Evolutionary conservation across 2,888 invertebrate genomes (phyloP), one percentile per base, ranked within the genome.

Genomic region (Parasteatoda lunata): DNA sequence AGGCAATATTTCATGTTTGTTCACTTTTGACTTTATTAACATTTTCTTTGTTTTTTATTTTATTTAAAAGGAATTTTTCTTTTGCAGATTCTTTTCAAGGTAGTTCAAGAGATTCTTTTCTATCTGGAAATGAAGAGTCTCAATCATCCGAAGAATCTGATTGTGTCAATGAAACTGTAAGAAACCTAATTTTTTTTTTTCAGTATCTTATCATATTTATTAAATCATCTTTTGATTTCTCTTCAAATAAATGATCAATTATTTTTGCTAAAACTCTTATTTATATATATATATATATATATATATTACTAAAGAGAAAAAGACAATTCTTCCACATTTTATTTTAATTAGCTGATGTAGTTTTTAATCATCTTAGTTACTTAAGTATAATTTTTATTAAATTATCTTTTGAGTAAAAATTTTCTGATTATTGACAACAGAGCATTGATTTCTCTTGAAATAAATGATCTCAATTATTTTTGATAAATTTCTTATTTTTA

Each of bases 91-190:
- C 77, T 71, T 77, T 83, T 7, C 82, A 90, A 47, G 89, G 94
- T 94, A 30, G 94, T 94, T 92, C 92, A 7, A 91, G 91, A 77
- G 91, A 92, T 68, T 91, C 91, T 5, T 86, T 90, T 59, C 88
- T 89, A 76, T 86, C 89, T 77, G 81, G 87, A 88, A 84, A 91
- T 88, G 92, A 92, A 85, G 92, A 92, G 84, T 92, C 92, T 0
- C 89, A 91, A 9, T 91, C 91, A 69, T 92, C 92, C 86, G 90
- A 91, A 89, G 92, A 92, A 79, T 90, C 92, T 47, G 92, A 92
- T 79, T 88, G 91, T 65, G 51, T 48, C 15, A 48, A 48, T 83
- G 88, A 87, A 47, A 59, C 47, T 11, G 87, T 80, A 11, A 70
- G 79, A 79, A 64, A 30, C 30, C 30, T 54, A 59, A 59, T 47